Percentiles rank a stretch among this genome's conserved stretches.
Evolutionary conservation across 2,113 vertebrate genomes (phyloP).

Genomic region (Gila orcuttii): DNA sequence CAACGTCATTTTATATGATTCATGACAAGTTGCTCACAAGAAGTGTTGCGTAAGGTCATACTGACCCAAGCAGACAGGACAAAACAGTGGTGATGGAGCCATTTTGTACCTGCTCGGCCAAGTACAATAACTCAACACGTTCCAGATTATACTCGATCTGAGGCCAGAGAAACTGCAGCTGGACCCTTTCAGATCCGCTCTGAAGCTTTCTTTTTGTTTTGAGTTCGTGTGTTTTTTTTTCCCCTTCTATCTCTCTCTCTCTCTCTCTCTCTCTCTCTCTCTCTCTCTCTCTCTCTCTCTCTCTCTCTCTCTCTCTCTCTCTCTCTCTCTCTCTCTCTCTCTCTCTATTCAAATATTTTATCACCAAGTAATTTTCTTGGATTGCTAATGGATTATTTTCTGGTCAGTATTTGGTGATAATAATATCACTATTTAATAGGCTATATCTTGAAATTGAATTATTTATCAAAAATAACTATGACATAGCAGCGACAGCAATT

Average conservation of each 20-base stretch:
- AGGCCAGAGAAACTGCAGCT: neutral
- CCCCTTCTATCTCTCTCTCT: no score
- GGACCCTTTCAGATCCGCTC: neutral
- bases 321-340: neutral
- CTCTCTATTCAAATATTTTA: neutral
- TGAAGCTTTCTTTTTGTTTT: slow-evolving; percentile 1
- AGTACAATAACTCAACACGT: slow-evolving; percentile 35
- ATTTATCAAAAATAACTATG: neutral
- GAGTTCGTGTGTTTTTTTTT: neutral
- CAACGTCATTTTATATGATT: neutral
- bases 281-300: neutral
- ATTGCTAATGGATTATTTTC: neutral
- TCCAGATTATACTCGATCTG: slow-evolving; percentile 18
- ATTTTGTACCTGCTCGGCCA: slow-evolving; percentile 26
- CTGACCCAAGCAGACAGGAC: neutral
- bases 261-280: no score
- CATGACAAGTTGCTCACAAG: neutral
- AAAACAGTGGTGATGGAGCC: slow-evolving; percentile 9
- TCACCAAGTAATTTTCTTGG: neutral
- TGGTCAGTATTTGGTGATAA: neutral
- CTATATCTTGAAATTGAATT: neutral
- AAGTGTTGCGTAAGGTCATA: neutral
- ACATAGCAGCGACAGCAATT: neutral
- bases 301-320: neutral
- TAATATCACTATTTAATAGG: neutral